phyloP scores from a whole-genome alignment of 2,888 invertebrate genomes.

The Stenurella melanura region DNA sequence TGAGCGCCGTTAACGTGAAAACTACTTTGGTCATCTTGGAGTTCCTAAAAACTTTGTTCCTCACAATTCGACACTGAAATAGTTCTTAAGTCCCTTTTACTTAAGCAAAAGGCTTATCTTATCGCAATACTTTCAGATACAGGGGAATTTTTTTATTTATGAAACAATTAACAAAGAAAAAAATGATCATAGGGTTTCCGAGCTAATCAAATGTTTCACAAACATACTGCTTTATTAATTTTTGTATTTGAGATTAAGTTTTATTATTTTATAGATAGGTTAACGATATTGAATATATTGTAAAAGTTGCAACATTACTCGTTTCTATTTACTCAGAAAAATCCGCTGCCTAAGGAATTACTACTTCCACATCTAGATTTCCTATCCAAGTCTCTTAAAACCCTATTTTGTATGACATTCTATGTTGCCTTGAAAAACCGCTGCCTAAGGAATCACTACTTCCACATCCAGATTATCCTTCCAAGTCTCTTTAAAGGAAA shows the following conservation, averaged over 20 bases:
- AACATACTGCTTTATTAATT: not conserved
- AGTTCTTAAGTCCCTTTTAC: not conserved
- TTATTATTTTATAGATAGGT: not conserved
- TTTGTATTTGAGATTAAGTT: not conserved
- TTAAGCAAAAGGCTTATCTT: not conserved
- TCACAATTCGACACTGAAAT: not conserved
- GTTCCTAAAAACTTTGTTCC: not conserved
- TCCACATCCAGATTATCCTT: too few relatives aligned
- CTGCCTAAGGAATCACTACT: too few relatives aligned
- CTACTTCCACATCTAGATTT: too few relatives aligned
- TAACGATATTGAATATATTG: not conserved
- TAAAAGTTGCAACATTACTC: conserved; percentile 21
- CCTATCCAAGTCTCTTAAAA: too few relatives aligned
- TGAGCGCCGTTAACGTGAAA: not conserved
- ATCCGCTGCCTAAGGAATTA: too few relatives aligned
- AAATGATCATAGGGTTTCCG: not conserved
- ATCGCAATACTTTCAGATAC: conserved; percentile 1
- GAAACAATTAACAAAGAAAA: not conserved
- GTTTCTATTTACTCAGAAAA: not conserved
- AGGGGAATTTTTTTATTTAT: not conserved
- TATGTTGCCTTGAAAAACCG: too few relatives aligned
- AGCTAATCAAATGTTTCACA: not conserved
- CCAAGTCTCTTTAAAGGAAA: too few relatives aligned
- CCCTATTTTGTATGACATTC: too few relatives aligned
- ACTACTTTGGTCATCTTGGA: not conserved